A percentile compares a stretch with the other conserved stretches of the same genome.
Conservation (phyloP, 2,113 vertebrate genomes). For the Pandion haliaetus region DNA sequence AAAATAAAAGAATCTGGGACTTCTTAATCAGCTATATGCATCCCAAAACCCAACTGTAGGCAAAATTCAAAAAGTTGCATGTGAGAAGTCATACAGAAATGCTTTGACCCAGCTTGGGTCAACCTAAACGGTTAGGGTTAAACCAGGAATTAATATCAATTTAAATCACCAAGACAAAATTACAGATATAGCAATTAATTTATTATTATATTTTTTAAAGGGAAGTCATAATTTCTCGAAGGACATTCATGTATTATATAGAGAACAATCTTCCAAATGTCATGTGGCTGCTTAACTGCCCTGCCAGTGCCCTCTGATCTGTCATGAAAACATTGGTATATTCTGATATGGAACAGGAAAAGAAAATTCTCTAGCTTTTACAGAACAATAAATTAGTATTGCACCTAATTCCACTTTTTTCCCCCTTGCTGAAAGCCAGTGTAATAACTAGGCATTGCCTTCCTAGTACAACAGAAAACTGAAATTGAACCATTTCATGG, state of each 20-base stretch:
- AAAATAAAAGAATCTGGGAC: not conserved
- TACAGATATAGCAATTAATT: not conserved
- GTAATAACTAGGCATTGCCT: not conserved
- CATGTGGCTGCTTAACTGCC: not conserved
- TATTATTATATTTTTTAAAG: not conserved
- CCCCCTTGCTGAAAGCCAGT: not conserved
- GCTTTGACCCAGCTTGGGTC: not conserved
- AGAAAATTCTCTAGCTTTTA: not conserved
- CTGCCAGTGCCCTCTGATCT: rapidly evolving
- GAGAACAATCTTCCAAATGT: not conserved
- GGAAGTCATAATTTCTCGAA: not conserved
- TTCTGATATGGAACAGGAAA: not conserved
- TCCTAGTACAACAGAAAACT: not conserved
- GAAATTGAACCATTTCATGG: not conserved
- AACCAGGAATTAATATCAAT: not conserved
- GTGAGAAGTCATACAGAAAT: not conserved
- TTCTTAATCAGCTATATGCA: not conserved
- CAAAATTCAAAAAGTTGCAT: not conserved
- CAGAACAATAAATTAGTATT: not conserved
- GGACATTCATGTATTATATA: not conserved
- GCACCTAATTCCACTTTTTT: not conserved
- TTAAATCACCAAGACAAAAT: not conserved
- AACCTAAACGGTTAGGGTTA: not conserved
- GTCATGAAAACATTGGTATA: not conserved
- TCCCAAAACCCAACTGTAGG: not conserved